Base-by-base conservation (phyloP, 1,140 invertebrate genomes). In the Trichomalopsis sarcophagae region DNA sequence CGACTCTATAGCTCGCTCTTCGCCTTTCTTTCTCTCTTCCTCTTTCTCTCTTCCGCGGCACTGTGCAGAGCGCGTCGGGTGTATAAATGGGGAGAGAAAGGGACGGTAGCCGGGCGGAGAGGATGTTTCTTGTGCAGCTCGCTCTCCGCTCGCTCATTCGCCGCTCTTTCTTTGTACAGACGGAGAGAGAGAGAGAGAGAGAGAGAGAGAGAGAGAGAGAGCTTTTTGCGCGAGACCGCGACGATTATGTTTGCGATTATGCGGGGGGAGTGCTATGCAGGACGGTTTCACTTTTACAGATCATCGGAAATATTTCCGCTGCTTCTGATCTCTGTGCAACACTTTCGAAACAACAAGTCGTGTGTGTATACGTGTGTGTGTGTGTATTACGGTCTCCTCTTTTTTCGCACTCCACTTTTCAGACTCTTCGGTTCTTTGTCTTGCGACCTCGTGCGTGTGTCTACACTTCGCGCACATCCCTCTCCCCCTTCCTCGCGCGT, bases 341-440 rank as follows among this genome's bases (percentile, higher is more conserved):
- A 81, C 68, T 36, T 30, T 13, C 36, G 30, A 11, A 68, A 81
- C 62, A 23, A 68, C 36, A 23, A 68, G 78, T n/a, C n/a, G n/a
- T n/a, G n/a, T n/a, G n/a, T 66, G 27, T 69, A 44, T 44, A 44
- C 9, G 10, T 9, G 10, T 11, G 10, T 44, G 23, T 40, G 40
- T 47, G 74, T 47, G 40, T 55, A 10, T 62, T 21, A 44, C 7
- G 9, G 30, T 71, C 83, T 80, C 68, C 55, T 76, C 69, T 33
- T 68, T 76, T 76, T 50, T 80, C 66, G 1, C 27, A 36, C 78
- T 85, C 62, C 50, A 85, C 80, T 81, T 85, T 85, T 77, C 73
- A 82, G 79, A 36, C 84, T 81, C 78, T 75, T 75, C 47, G 75
- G 62, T 62, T 84, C 77, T 84, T 84, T 84, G 82, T 83, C 82